Evolutionary conservation across 2,888 invertebrate species (phyloP).

Genomic region (Philopedon plagiatum): DNA sequence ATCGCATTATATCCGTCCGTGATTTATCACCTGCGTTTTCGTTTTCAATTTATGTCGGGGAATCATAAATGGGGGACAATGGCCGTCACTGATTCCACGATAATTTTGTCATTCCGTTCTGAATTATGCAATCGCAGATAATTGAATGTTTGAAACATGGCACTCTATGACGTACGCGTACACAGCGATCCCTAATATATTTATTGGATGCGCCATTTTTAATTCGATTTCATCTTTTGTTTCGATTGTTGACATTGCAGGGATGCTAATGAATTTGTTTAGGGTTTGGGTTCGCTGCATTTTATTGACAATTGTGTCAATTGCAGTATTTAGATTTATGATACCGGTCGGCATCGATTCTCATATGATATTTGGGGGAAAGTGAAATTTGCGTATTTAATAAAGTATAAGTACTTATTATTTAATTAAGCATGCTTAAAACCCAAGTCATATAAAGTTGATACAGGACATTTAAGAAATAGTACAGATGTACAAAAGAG

Average conservation of each 20-base stretch:
- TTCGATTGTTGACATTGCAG: neutral
- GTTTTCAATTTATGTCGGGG: slow-evolving; percentile 43
- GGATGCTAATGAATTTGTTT: slow-evolving; percentile 2
- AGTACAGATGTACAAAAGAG: too few species aligned
- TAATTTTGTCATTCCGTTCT: slow-evolving; percentile 53
- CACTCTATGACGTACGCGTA: slow-evolving; percentile 23
- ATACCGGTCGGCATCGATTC: too few species aligned
- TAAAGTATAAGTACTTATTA: too few species aligned
- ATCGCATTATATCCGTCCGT: slow-evolving; percentile 26
- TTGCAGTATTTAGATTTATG: neutral
- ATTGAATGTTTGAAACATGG: slow-evolving; percentile 52
- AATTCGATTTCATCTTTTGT: slow-evolving; percentile 12
- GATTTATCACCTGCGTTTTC: slow-evolving; percentile 51
- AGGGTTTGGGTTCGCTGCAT: neutral
- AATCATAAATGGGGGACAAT: slow-evolving; percentile 38
- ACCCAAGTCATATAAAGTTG: too few species aligned
- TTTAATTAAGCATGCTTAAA: too few species aligned
- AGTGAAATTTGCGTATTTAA: too few species aligned
- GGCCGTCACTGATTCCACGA: slow-evolving; percentile 40
- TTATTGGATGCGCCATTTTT: slow-evolving; percentile 7
- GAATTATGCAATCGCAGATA: slow-evolving; percentile 54
- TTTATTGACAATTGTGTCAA: neutral
- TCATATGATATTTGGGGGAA: too few species aligned
- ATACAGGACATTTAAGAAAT: too few species aligned
- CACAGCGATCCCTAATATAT: slow-evolving; percentile 13